These are phyloP conservation scores for Scaptomyza pallida DNA, from an alignment of 1,140 invertebrate genomes.

Conservation along the genomic window DNA sequence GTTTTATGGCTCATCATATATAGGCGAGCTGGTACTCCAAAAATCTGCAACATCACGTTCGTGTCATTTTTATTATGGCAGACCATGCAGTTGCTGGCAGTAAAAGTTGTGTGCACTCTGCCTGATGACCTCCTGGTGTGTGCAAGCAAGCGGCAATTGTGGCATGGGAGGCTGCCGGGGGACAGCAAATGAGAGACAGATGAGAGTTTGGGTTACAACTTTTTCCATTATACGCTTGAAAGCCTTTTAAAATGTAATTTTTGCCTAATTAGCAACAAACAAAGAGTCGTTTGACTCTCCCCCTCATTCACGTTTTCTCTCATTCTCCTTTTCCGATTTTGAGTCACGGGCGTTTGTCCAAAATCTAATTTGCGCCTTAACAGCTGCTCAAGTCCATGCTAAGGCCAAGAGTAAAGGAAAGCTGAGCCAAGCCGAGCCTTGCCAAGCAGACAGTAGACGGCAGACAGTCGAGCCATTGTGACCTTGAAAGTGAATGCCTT, in stretches of 20 bases:
- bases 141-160: conserved; percentile 14
- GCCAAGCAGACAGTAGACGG: not conserved
- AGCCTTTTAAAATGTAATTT: conserved; percentile 80
- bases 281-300: conserved; percentile 36
- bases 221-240: conserved; percentile 79
- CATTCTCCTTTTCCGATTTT: conserved; percentile 23
- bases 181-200: not conserved
- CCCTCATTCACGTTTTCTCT: not conserved
- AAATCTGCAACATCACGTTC: conserved; percentile 55
- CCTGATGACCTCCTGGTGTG: conserved; percentile 52
- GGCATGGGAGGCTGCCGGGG: not conserved
- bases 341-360: conserved; percentile 47
- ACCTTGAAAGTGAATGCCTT: conserved; percentile 61
- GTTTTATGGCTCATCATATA: not conserved
- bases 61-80: conserved; percentile 64
- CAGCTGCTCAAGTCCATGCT: conserved; percentile 50
- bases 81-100: conserved; percentile 39
- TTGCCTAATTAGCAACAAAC: conserved; percentile 82
- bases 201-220: conserved; percentile 54
- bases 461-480: conserved; percentile 1
- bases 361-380: conserved; percentile 77
- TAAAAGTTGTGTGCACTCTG: conserved; percentile 61
- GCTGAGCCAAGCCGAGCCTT: conserved; percentile 8
- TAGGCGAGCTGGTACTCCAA: conserved; percentile 8
- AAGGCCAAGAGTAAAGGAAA: conserved; percentile 44